phyloP scores from a whole-genome alignment of 2,888 invertebrate genomes.

The Isoperla grammatica region DNA sequence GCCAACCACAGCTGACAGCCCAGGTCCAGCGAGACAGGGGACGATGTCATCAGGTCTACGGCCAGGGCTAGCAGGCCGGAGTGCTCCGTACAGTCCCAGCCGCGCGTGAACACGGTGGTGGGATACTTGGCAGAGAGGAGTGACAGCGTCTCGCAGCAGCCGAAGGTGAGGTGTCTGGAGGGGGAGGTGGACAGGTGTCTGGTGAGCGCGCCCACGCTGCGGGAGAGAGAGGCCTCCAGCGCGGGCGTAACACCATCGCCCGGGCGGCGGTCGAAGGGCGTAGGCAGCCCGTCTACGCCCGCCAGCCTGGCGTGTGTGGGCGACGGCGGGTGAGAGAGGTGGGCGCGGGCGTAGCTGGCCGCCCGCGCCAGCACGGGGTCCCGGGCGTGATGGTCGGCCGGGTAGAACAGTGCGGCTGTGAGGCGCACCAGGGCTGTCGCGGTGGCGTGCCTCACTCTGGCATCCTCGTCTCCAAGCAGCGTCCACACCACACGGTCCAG shows the following conservation, averaged over 20 bases:
- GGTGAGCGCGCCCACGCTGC: conserved; percentile 49
- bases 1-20: conserved; percentile 46
- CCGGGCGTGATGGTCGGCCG: conserved; percentile 47
- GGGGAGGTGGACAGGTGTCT: conserved; percentile 54
- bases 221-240: conserved; percentile 52
- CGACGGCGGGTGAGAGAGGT: conserved; percentile 37
- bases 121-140: conserved; percentile 59
- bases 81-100: conserved; percentile 55
- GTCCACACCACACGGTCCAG: conserved; percentile 56
- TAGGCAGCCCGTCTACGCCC: conserved; percentile 47
- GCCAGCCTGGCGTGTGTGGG: conserved; percentile 12
- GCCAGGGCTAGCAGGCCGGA: conserved; percentile 40
- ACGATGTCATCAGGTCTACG: conserved; percentile 46
- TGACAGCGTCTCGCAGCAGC: conserved; percentile 63
- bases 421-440: conserved; percentile 55
- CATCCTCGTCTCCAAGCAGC: conserved; percentile 68
- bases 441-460: conserved; percentile 67
- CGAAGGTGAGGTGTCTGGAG: conserved; percentile 60
- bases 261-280: conserved; percentile 43
- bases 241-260: conserved; percentile 35
- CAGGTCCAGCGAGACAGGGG: conserved; percentile 52
- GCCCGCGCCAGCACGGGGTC: conserved; percentile 51
- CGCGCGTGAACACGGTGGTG: conserved; percentile 58
- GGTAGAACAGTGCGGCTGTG: conserved; percentile 45
- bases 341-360: conserved; percentile 41